A percentile compares a stretch with the other conserved stretches of the same genome.
Conservation (phyloP, 2,888 invertebrate genomes). For the Archips crataeganus region DNA sequence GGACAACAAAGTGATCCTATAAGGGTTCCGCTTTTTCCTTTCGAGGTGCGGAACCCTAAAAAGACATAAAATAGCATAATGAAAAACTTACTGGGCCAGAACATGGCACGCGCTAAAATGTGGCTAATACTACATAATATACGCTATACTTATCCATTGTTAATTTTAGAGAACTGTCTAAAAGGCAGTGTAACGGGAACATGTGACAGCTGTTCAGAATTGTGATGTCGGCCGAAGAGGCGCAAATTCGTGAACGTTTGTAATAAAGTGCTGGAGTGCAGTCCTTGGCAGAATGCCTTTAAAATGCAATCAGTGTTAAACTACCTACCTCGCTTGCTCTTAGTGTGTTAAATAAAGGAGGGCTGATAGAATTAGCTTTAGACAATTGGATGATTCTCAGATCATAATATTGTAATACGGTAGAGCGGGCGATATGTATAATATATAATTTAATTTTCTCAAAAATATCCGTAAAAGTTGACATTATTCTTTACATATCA, state of each 20-base stretch:
- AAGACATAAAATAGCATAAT: too few relatives aligned
- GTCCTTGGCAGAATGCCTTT: constrained; percentile 40
- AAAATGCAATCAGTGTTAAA: constrained; percentile 2
- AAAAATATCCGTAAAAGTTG: too few relatives aligned
- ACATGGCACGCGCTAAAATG: not conserved
- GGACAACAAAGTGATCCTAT: too few relatives aligned
- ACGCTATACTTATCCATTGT: not conserved
- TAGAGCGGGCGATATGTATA: too few relatives aligned
- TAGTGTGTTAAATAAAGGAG: constrained; percentile 12
- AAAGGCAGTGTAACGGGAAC: constrained; percentile 47
- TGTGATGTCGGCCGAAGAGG: constrained; percentile 50
- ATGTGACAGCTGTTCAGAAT: constrained; percentile 58
- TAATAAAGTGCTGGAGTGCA: constrained; percentile 49
- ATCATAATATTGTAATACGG: too few relatives aligned
- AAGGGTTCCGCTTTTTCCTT: too few relatives aligned
- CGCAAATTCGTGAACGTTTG: constrained; percentile 58
- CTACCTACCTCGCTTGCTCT: constrained; percentile 2
- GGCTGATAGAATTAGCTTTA: not conserved
- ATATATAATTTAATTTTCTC: too few relatives aligned
- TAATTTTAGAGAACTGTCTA: constrained; percentile 12
- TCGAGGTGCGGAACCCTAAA: too few relatives aligned
- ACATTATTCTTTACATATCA: too few relatives aligned
- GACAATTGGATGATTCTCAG: too few relatives aligned
- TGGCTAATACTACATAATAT: too few relatives aligned
- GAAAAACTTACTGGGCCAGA: not conserved